Evolutionary conservation across 1,140 invertebrate genomes (phyloP).

Genomic region (Amphibalanus amphitrite): DNA sequence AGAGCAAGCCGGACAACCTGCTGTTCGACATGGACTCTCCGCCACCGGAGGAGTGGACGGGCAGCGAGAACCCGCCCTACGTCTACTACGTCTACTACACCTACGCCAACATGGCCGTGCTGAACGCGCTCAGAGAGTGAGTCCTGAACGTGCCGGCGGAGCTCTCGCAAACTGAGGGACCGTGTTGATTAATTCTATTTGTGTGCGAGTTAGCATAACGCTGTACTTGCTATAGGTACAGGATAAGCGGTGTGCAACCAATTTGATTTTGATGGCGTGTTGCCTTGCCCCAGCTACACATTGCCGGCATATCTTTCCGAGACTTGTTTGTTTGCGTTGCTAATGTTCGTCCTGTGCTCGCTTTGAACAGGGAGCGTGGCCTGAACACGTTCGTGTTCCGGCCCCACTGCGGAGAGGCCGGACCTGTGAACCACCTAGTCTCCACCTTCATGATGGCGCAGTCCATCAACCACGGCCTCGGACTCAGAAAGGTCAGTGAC

Average conservation of each 20-base stretch:
- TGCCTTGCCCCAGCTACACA: too few relatives aligned
- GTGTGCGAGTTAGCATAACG: conserved; percentile 8
- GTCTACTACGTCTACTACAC: conserved; percentile 98
- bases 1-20: conserved; percentile 95
- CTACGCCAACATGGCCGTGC: conserved; percentile 86
- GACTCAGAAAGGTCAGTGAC: conserved; percentile 67
- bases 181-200: conserved; percentile 7
- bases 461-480: conserved; percentile 92
- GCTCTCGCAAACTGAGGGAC: conserved; percentile 39
- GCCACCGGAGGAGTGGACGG: conserved; percentile 65
- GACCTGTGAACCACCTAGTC: conserved; percentile 86
- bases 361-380: conserved; percentile 53
- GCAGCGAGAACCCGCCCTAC: conserved; percentile 93
- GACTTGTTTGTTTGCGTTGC: too few relatives aligned
- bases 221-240: too few relatives aligned
- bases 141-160: background rate
- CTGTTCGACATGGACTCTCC: conserved; percentile 72
- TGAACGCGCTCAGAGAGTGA: conserved; percentile 76
- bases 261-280: too few relatives aligned
- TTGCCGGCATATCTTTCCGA: too few relatives aligned
- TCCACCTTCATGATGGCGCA: conserved; percentile 96
- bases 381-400: conserved; percentile 88
- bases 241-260: conserved; percentile 5
- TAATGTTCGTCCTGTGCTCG: conserved; percentile 17
- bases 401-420: conserved; percentile 97